phyloP scores from a whole-genome alignment of 1,140 invertebrate genomes.

The Yoshiicerus persimilis region DNA sequence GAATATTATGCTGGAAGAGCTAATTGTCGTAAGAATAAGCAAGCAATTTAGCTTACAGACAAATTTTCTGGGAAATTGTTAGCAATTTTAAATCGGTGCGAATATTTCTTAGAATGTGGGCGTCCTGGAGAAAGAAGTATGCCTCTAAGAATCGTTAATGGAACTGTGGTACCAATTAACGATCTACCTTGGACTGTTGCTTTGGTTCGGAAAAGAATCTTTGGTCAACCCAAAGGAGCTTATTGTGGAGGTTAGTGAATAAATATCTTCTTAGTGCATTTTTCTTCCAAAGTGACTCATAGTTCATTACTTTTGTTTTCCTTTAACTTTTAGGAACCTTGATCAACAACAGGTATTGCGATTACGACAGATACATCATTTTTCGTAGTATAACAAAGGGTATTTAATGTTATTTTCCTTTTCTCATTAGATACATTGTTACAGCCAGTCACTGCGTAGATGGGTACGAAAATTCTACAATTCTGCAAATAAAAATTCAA shows the following conservation, averaged over 20 bases:
- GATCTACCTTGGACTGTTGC: slow-evolving; percentile 41
- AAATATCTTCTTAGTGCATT: background rate
- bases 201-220: slow-evolving; percentile 13
- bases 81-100: background rate
- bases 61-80: background rate
- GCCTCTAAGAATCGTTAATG: slow-evolving; percentile 36
- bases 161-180: slow-evolving; percentile 33
- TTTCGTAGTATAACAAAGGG: background rate
- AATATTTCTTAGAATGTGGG: slow-evolving; percentile 28
- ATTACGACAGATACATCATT: background rate
- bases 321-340: slow-evolving; percentile 21
- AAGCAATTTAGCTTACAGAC: background rate
- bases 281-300: background rate
- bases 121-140: slow-evolving; percentile 24
- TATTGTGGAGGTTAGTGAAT: slow-evolving; percentile 27
- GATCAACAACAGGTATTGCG: slow-evolving; percentile 36
- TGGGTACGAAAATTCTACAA: background rate
- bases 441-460: slow-evolving; percentile 51
- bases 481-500: background rate
- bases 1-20: slow-evolving; percentile 30
- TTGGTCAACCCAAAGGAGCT: slow-evolving; percentile 25
- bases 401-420: slow-evolving; percentile 2
- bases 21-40: background rate
- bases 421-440: slow-evolving; percentile 45
- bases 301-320: background rate